These are phyloP conservation scores for Anoncus sp. DNA, from an alignment of 2,888 invertebrate species.

Conservation along the genomic window DNA sequence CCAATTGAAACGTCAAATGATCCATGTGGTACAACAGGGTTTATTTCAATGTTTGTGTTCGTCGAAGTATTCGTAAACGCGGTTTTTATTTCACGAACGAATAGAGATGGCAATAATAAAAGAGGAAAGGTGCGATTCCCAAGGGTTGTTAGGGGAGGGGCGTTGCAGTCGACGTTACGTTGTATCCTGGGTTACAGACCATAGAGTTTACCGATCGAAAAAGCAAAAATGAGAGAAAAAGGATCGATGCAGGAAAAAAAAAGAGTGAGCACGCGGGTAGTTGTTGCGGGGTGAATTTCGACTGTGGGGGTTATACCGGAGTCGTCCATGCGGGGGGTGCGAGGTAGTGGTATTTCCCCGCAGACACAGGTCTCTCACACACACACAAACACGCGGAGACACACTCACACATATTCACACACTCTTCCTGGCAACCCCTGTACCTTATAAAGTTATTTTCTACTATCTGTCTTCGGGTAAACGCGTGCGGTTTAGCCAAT, in stretches of 20 bases:
- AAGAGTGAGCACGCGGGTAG: slow-evolving; percentile 40
- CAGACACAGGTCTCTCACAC: too few relatives aligned
- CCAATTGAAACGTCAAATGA: slow-evolving; percentile 55
- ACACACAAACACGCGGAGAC: background rate
- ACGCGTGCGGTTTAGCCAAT: slow-evolving; percentile 81
- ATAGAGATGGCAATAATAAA: slow-evolving; percentile 54
- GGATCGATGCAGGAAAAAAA: slow-evolving; percentile 23
- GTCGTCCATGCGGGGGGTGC: slow-evolving; percentile 16
- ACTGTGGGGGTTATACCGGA: slow-evolving; percentile 3
- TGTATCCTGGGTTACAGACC: slow-evolving; percentile 22
- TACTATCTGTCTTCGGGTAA: slow-evolving; percentile 80
- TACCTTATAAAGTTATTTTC: slow-evolving; percentile 70
- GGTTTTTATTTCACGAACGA: slow-evolving; percentile 55
- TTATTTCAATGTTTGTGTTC: slow-evolving; percentile 2
- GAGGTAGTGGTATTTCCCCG: slow-evolving; percentile 19
- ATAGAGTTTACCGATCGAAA: slow-evolving; percentile 38
- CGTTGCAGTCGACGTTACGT: slow-evolving; percentile 45
- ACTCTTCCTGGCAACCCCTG: slow-evolving; percentile 7
- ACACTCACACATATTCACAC: too few relatives aligned
- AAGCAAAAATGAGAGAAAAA: slow-evolving; percentile 38
- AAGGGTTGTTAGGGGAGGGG: slow-evolving; percentile 29
- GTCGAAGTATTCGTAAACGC: slow-evolving; percentile 36
- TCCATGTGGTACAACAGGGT: slow-evolving; percentile 14
- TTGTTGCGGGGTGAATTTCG: slow-evolving; percentile 40
- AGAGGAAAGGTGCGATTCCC: slow-evolving; percentile 56